These are phyloP conservation scores for Cydia strobilella DNA, from an alignment of 1,140 invertebrate genomes.

Conservation along the genomic window DNA sequence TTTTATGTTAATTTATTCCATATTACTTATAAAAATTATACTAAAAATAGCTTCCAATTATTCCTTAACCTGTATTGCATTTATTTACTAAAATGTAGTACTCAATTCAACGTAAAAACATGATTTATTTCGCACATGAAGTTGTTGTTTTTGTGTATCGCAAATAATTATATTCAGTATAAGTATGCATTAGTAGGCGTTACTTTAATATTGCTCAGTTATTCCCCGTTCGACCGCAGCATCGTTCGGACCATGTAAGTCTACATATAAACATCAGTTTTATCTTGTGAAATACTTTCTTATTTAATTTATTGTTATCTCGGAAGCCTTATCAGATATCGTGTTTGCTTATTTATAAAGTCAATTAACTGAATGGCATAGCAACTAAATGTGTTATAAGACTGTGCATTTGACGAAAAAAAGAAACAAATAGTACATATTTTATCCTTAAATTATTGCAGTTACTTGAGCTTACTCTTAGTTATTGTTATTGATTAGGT, in stretches of 20 bases:
- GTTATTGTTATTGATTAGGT: too few species aligned
- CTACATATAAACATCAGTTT: neutral
- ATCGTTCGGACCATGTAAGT: neutral
- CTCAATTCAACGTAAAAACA: neutral
- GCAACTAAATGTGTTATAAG: neutral
- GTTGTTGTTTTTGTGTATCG: slow-evolving; percentile 5
- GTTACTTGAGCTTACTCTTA: too few species aligned
- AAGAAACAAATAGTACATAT: neutral
- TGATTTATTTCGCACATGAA: neutral
- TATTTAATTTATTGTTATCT: slow-evolving; percentile 2
- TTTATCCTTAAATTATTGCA: neutral
- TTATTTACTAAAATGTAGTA: neutral
- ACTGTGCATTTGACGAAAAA: neutral
- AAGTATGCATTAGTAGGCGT: slow-evolving; percentile 4
- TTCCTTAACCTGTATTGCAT: neutral
- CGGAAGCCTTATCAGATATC: neutral
- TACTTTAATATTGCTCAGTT: neutral
- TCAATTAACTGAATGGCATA: neutral
- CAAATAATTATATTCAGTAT: neutral
- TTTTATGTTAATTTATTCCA: neutral
- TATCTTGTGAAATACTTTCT: neutral
- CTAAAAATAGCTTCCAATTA: neutral
- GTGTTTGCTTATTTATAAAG: neutral
- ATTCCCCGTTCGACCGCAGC: neutral
- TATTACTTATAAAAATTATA: neutral